A percentile compares a stretch with the other conserved stretches of the same genome.
These are phyloP conservation scores for Sinopyrophorus schimmeli DNA, from an alignment of 2,888 invertebrate species.

Conservation along the genomic window DNA sequence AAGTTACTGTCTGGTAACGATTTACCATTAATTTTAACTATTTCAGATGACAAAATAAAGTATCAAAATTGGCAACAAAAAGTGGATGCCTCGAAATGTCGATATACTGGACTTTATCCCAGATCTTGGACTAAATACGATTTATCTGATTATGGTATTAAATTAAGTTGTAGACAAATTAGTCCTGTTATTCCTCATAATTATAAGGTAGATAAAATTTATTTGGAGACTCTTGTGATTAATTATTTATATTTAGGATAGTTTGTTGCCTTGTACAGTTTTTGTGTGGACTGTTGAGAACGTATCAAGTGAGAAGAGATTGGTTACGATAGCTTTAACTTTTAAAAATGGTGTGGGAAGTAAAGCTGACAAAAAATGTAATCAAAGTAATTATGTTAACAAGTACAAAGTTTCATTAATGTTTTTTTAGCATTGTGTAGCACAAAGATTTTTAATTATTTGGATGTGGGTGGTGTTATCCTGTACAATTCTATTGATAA, in stretches of 20 bases:
- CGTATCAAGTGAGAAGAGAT: conserved; percentile 66
- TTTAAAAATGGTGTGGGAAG: conserved; percentile 86
- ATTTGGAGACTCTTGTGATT: too few relatives aligned
- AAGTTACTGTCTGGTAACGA: too few relatives aligned
- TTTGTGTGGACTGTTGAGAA: conserved; percentile 88
- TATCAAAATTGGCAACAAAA: too few relatives aligned
- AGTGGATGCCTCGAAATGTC: conserved; percentile 68
- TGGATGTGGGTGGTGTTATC: conserved; percentile 63
- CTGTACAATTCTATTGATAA: conserved; percentile 70
- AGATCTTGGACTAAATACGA: conserved; percentile 91
- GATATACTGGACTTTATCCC: conserved; percentile 87
- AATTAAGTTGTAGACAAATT: conserved; percentile 82
- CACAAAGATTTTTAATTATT: conserved; percentile 60
- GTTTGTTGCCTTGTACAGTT: conserved; percentile 82
- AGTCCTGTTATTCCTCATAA: conserved; percentile 94
- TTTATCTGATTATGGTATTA: conserved; percentile 77
- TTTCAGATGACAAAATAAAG: too few relatives aligned
- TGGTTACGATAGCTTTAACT: conserved; percentile 85
- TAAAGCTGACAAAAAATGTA: conserved; percentile 60
- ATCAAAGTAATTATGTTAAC: too few relatives aligned
- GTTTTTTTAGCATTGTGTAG: conserved; percentile 60
- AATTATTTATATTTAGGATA: conserved; percentile 65
- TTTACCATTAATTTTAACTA: too few relatives aligned
- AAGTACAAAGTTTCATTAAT: too few relatives aligned
- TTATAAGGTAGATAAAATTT: conserved; percentile 77